Evolutionary conservation across 2,113 vertebrate genomes (phyloP).

Genomic region (Noctilio leporinus): DNA sequence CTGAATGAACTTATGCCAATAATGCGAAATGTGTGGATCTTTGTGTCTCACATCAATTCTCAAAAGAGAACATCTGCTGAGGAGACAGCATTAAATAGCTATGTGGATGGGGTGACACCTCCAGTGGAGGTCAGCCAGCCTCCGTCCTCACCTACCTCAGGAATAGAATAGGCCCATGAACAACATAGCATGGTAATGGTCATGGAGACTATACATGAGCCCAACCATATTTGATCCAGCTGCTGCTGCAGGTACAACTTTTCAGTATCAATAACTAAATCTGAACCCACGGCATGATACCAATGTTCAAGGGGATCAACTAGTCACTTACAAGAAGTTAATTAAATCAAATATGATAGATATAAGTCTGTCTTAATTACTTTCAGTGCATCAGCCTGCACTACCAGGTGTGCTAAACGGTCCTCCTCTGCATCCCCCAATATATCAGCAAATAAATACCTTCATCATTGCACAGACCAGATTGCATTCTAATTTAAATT

Average conservation of each 20-base stretch:
- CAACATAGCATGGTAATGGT: neutral
- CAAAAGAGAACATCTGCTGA: neutral
- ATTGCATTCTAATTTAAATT: neutral
- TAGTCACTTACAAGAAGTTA: neutral
- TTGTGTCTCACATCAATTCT: neutral
- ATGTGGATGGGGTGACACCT: rapidly evolving
- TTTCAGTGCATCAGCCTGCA: too few relatives aligned
- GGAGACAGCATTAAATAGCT: neutral
- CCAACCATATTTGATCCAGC: rapidly evolving
- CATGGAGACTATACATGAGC: too few relatives aligned
- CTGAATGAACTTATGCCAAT: neutral
- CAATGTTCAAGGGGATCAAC: neutral
- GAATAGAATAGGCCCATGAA: neutral
- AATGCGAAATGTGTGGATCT: neutral
- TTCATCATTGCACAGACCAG: too few relatives aligned
- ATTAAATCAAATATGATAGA: neutral
- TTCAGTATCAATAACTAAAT: neutral
- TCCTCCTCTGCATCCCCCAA: neutral
- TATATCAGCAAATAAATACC: neutral
- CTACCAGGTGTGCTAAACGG: neutral
- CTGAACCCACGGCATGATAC: neutral
- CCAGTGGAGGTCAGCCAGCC: neutral
- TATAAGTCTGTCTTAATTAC: neutral
- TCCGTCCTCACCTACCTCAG: neutral
- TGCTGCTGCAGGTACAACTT: neutral